A percentile compares a stretch with the other conserved stretches of the same genome.
phyloP scores from a whole-genome alignment of 2,888 invertebrate genomes.

The Andrena hattorfiana region DNA sequence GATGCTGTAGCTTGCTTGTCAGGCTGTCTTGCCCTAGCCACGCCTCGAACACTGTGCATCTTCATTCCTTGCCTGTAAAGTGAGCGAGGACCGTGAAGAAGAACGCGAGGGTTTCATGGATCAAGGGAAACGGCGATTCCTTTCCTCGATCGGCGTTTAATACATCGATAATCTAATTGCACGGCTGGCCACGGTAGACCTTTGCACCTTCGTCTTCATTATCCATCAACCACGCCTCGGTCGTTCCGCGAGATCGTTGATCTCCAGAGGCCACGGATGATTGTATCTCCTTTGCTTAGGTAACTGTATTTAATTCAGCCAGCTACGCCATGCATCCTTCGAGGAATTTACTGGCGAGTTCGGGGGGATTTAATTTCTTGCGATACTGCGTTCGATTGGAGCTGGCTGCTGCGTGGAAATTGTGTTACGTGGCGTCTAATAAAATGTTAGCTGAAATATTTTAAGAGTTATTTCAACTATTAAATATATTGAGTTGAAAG shows the following conservation, averaged over 20 bases:
- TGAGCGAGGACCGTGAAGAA: slow-evolving; percentile 44
- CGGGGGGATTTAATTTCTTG: slow-evolving; percentile 42
- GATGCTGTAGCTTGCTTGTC: not conserved
- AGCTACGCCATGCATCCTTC: slow-evolving; percentile 27
- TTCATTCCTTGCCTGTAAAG: slow-evolving; percentile 28
- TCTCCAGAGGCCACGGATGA: slow-evolving; percentile 57
- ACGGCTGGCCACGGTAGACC: slow-evolving; percentile 59
- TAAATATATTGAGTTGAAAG: too few species aligned
- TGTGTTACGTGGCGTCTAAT: not conserved
- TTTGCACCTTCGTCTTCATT: slow-evolving; percentile 75
- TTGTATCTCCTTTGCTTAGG: slow-evolving; percentile 46
- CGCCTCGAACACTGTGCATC: slow-evolving; percentile 45
- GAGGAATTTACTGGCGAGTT: slow-evolving; percentile 36
- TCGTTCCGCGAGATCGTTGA: slow-evolving; percentile 66
- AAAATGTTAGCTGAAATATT: too few species aligned
- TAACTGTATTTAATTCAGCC: slow-evolving; percentile 55
- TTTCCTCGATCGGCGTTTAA: slow-evolving; percentile 64
- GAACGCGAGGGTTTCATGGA: slow-evolving; percentile 38
- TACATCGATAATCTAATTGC: slow-evolving; percentile 70
- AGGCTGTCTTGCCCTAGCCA: slow-evolving; percentile 39
- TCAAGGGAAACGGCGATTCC: slow-evolving; percentile 59
- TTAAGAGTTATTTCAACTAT: too few species aligned
- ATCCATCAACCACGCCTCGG: slow-evolving; percentile 70
- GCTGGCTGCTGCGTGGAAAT: not conserved
- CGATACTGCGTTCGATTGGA: slow-evolving; percentile 18